These are phyloP conservation scores for Pyrgilauda ruficollis DNA, from an alignment of 2,113 vertebrate genomes.

Conservation along the genomic window DNA sequence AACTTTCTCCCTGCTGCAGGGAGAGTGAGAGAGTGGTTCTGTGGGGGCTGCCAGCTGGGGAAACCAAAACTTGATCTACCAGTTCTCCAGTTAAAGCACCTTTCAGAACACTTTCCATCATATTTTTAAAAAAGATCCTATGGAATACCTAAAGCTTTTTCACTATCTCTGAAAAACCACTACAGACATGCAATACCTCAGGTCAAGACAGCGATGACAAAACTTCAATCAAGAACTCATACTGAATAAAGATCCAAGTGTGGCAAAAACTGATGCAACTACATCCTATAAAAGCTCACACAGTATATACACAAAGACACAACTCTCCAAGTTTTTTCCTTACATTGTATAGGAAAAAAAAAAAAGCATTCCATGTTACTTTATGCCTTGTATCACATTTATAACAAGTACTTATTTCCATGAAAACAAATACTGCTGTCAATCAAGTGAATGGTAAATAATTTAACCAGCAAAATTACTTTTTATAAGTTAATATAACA, in stretches of 20 bases:
- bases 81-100: not conserved
- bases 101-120: not conserved
- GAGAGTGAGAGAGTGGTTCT: fast-evolving
- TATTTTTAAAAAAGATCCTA: not conserved
- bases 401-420: not conserved
- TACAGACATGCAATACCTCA: not conserved
- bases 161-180: not conserved
- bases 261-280: not conserved
- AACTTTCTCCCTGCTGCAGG: not conserved
- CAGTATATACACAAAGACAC: not conserved
- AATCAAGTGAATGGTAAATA: not conserved
- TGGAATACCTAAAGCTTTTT: not conserved
- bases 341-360: not conserved
- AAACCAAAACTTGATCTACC: not conserved
- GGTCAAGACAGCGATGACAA: not conserved
- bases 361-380: not conserved
- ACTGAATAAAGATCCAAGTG: not conserved
- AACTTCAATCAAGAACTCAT: not conserved
- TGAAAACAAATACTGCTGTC: not conserved
- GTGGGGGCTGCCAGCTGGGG: not conserved
- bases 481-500: not conserved
- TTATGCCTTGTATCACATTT: not conserved
- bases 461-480: not conserved
- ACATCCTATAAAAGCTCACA: not conserved
- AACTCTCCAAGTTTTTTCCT: not conserved